Evolutionary conservation across 2,888 invertebrate genomes (phyloP), one percentile per base, ranked within the genome.

Genomic region (Mythimna pallens): DNA sequence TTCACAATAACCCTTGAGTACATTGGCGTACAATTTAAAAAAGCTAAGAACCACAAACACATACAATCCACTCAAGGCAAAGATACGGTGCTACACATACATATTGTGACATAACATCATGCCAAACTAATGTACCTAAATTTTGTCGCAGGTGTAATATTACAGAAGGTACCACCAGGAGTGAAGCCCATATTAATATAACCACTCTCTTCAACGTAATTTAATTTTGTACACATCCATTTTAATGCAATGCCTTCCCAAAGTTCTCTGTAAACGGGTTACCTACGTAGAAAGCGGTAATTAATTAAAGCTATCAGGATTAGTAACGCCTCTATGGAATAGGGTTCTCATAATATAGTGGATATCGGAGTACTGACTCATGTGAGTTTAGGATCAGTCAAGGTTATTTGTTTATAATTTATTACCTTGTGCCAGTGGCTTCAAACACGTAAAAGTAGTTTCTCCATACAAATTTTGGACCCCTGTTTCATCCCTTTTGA

Each of bases 211-310:
- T 47, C 47, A 47, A 47, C 17, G 47, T 47, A 73, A 74, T 79
- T 64, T 30, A 64, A 64, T 80, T 64, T 25, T 36, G 25, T 43
- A 34, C 22, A 25, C 20, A 52, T 61, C 30, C 30, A 55, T 74
- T 63, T 34, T n/a, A 43, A 66, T 20, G 20, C 20, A 62, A 2
- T 17, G 40, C 34, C 47, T 30, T 36, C 25, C 30, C 66, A 30
- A 55, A 65, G 55, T 30, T 54, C 63, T 22, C 22, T 52, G 25
- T 65, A 54, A 65, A 65, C 52, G 61, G 40, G 52, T 36, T 69
- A 50, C 54, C 54, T 17, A 43, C 8, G 58, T 70, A 81, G 81
- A 84, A 76, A 79, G 85, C 64, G 73, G 65, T 68, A 73, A 73
- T 70, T 76, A 73, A 72, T 74, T 55, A 78, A 74, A 59, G 58